Percentiles rank a stretch among this genome's conserved stretches.
Conservation (phyloP, 2,888 invertebrate species). For the Rhingia campestris region DNA sequence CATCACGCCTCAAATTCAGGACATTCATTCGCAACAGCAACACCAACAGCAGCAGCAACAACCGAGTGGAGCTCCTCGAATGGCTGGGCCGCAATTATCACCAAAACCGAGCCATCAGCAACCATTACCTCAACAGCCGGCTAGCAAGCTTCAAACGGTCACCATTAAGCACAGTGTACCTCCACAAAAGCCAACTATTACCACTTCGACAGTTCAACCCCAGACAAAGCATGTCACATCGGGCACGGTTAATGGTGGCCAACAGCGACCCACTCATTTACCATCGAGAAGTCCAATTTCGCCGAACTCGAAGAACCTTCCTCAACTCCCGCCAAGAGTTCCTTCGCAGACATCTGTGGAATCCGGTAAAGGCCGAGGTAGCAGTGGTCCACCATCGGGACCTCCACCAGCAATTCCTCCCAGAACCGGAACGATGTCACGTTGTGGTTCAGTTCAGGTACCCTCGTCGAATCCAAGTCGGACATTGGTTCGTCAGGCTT, state of each 20-base stretch:
- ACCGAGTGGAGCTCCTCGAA: constrained; percentile 73
- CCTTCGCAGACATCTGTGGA: constrained; percentile 81
- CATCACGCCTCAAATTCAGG: constrained; percentile 81
- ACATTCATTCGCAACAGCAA: constrained; percentile 81
- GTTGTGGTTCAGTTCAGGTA: constrained; percentile 81
- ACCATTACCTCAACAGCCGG: constrained; percentile 76
- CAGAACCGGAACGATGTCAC: constrained; percentile 79
- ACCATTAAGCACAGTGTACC: constrained; percentile 81
- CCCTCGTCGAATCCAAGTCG: constrained; percentile 75
- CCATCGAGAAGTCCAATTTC: constrained; percentile 71
- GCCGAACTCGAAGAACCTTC: constrained; percentile 73
- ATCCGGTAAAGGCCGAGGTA: constrained; percentile 76
- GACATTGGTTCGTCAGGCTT: constrained; percentile 80
- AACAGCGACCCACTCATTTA: constrained; percentile 73
- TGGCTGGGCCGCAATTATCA: constrained; percentile 55
- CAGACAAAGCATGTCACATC: constrained; percentile 72
- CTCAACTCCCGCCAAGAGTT: constrained; percentile 82
- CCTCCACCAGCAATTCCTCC: constrained; percentile 83
- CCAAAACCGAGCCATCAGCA: constrained; percentile 71
- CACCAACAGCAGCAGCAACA: constrained; percentile 76
- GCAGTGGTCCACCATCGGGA: constrained; percentile 79
- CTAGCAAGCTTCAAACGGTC: constrained; percentile 77
- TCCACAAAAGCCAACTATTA: constrained; percentile 81
- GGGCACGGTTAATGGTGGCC: constrained; percentile 52
- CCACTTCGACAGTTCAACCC: constrained; percentile 82